A percentile compares a stretch with the other conserved stretches of the same genome.
These are phyloP conservation scores for Mergus octosetaceus DNA, from an alignment of 2,797 vertebrate genomes.

Conservation along the genomic window DNA sequence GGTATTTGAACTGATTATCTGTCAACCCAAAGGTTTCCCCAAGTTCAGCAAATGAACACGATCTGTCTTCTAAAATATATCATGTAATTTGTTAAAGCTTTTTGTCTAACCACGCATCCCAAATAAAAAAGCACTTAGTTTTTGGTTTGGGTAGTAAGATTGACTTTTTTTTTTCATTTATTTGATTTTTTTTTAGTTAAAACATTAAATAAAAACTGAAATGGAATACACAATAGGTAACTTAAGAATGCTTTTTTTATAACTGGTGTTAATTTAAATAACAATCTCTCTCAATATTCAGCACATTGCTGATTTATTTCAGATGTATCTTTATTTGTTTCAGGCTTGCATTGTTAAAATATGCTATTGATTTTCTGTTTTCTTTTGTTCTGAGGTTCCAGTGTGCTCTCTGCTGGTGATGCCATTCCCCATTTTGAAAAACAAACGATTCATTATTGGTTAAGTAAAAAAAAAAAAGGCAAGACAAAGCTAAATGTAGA, in stretches of 20 bases:
- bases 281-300: constrained; percentile 3
- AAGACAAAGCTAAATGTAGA: neutral
- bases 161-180: neutral
- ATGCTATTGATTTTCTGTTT: constrained; percentile 55
- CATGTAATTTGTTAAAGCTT: constrained; percentile 70
- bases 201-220: constrained; percentile 25
- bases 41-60: constrained; percentile 75
- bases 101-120: constrained; percentile 49
- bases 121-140: constrained; percentile 35
- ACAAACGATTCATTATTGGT: neutral
- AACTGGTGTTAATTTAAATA: constrained; percentile 11
- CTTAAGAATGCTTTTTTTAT: neutral
- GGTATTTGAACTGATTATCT: constrained; percentile 77
- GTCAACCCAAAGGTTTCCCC: constrained; percentile 72
- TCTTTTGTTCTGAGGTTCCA: constrained; percentile 60
- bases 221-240: constrained; percentile 45
- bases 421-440: constrained; percentile 34
- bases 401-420: constrained; percentile 61
- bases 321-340: constrained; percentile 40
- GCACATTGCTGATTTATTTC: constrained; percentile 12
- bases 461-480: neutral
- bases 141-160: neutral
- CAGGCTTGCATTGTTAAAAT: constrained; percentile 9
- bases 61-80: constrained; percentile 70
- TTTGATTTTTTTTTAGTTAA: neutral